These are phyloP conservation scores for Callimorpha dominula DNA, from an alignment of 2,888 invertebrate genomes.

Conservation along the genomic window DNA sequence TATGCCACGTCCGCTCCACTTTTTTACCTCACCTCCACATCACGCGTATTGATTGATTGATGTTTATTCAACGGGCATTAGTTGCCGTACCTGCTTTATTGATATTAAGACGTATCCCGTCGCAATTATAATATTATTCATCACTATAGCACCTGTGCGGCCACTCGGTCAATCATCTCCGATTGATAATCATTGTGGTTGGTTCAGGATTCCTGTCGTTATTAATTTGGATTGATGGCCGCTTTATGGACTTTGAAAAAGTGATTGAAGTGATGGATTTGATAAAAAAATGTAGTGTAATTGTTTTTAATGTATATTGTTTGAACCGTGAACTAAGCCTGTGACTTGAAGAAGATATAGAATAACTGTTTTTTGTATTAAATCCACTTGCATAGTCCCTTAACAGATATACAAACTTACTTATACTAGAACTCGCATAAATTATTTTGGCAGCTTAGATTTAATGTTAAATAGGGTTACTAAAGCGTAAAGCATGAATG, in stretches of 20 bases:
- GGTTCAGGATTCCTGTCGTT: constrained; percentile 43
- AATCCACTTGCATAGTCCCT: too few relatives aligned
- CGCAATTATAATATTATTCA: constrained; percentile 58
- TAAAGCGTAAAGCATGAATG: too few relatives aligned
- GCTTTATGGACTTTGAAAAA: constrained; percentile 17
- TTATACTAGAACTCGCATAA: too few relatives aligned
- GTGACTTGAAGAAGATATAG: neutral
- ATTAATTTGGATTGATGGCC: constrained; percentile 58
- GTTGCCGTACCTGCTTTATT: constrained; percentile 72
- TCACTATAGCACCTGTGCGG: constrained; percentile 50
- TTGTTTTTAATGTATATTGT: constrained; percentile 18
- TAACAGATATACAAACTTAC: too few relatives aligned
- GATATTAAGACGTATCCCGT: constrained; percentile 73
- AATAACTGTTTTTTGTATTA: too few relatives aligned
- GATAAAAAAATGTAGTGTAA: constrained; percentile 19
- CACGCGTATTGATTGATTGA: constrained; percentile 79
- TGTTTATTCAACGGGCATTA: constrained; percentile 79
- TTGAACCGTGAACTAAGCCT: neutral
- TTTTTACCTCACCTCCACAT: constrained; percentile 68
- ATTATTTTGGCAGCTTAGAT: too few relatives aligned
- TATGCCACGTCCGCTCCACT: constrained; percentile 41
- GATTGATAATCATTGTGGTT: constrained; percentile 51
- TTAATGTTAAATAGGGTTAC: too few relatives aligned
- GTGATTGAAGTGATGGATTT: constrained; percentile 20
- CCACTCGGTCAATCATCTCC: constrained; percentile 51